phyloP scores from a whole-genome alignment of 2,797 vertebrate genomes.

The Acanthiza pusilla region DNA sequence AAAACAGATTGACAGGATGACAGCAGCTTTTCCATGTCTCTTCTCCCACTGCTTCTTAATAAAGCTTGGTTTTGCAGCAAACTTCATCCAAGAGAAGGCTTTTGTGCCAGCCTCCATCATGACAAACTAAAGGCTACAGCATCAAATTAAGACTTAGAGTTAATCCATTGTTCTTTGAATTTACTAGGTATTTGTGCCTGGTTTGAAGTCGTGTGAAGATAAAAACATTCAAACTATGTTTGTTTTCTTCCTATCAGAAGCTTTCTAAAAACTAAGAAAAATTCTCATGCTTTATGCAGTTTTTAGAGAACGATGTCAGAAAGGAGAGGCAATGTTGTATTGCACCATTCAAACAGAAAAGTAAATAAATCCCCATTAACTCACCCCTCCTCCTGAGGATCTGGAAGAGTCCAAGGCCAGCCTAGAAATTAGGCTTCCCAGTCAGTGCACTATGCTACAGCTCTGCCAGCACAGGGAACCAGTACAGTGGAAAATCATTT shows the following conservation, averaged over 20 bases:
- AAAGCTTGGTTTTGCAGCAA: not conserved
- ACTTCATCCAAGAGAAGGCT: not conserved
- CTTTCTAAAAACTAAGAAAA: not conserved
- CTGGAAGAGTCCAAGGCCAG: constrained; percentile 55
- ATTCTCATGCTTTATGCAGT: not conserved
- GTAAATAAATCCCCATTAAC: constrained; percentile 28
- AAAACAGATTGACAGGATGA: not conserved
- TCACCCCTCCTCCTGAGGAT: constrained; percentile 56
- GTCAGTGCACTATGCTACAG: constrained; percentile 54
- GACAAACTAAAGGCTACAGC: not conserved
- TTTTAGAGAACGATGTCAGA: not conserved
- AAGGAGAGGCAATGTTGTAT: constrained; percentile 4
- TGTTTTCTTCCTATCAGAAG: not conserved
- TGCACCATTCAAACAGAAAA: constrained; percentile 6
- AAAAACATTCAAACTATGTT: not conserved
- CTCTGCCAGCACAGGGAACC: constrained; percentile 39
- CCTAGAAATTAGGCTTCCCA: constrained; percentile 47
- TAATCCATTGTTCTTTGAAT: not conserved
- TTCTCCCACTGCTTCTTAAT: not conserved
- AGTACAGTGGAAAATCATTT: constrained; percentile 37
- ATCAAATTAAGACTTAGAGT: not conserved
- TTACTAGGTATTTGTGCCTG: not conserved
- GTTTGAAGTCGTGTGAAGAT: not conserved
- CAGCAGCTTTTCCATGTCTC: not conserved
- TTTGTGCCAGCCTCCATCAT: not conserved